These are phyloP conservation scores for Caerostris darwini DNA, from an alignment of 1,140 invertebrate species.

Conservation along the genomic window DNA sequence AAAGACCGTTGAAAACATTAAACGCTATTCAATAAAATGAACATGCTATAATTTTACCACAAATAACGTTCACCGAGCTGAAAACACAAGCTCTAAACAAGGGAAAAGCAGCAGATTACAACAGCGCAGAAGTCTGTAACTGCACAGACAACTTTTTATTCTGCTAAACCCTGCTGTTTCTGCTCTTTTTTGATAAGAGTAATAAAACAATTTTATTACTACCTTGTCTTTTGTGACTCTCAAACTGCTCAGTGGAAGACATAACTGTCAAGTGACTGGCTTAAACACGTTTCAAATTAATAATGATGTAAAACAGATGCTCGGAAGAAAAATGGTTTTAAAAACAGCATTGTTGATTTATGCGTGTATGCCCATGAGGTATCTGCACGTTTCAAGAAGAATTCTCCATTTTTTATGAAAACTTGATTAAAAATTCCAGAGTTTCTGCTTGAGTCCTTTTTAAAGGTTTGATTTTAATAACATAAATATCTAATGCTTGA, in stretches of 20 bases:
- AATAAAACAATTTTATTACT: conserved; percentile 69
- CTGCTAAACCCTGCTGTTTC: conserved; percentile 29
- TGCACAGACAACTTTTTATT: conserved; percentile 14
- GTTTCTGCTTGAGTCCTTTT: no score
- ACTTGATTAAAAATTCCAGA: no score
- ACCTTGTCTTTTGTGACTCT: conserved; percentile 47
- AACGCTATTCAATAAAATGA: background rate
- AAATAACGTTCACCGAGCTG: background rate
- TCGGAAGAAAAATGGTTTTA: background rate
- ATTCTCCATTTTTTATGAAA: no score
- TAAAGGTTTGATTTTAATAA: no score
- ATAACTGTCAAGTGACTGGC: conserved; percentile 66
- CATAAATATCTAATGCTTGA: no score
- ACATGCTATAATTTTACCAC: conserved; percentile 6
- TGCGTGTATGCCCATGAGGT: no score
- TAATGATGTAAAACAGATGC: background rate
- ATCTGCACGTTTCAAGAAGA: no score
- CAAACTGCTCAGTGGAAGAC: conserved; percentile 37
- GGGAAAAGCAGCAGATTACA: conserved; percentile 54
- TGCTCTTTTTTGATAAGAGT: conserved; percentile 55
- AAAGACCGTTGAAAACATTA: conserved; percentile 21
- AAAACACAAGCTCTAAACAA: conserved; percentile 23
- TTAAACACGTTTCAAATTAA: conserved; percentile 30
- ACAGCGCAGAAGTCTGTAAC: conserved; percentile 39
- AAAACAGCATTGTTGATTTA: background rate